These are phyloP conservation scores for Rhinichthys osculus DNA, from an alignment of 2,797 vertebrate species.

Conservation along the genomic window DNA sequence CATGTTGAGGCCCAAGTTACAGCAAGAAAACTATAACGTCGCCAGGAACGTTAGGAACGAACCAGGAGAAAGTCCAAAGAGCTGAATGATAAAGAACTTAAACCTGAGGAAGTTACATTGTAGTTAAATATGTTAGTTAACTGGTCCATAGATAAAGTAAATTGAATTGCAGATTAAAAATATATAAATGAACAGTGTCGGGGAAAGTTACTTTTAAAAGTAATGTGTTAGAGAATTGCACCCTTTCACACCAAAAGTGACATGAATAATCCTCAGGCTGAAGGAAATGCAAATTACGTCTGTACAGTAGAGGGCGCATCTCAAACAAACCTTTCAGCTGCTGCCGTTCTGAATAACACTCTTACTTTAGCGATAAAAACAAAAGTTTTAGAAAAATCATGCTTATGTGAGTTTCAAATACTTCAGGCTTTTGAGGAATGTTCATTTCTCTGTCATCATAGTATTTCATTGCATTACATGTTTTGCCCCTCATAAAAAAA, in stretches of 20 bases:
- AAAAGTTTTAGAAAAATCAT: too few relatives aligned
- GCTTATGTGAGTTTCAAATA: not conserved
- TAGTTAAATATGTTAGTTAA: not conserved
- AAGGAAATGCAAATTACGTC: not conserved
- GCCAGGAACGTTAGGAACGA: not conserved
- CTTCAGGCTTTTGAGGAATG: too few relatives aligned
- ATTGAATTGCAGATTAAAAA: not conserved
- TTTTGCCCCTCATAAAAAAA: not conserved
- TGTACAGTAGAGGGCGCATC: not conserved
- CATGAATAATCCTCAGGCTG: not conserved
- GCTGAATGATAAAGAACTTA: not conserved
- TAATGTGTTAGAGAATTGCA: not conserved
- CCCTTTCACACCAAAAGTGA: not conserved
- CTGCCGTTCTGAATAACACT: not conserved
- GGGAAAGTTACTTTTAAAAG: not conserved
- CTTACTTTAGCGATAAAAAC: too few relatives aligned
- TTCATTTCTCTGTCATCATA: not conserved
- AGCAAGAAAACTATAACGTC: not conserved
- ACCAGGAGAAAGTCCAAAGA: not conserved
- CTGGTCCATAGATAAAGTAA: not conserved
- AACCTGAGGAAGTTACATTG: not conserved
- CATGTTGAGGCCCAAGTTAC: not conserved
- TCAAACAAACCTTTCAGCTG: not conserved
- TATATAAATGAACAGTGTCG: not conserved
- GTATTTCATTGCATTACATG: not conserved